Evolutionary conservation across 1,140 invertebrate genomes (phyloP), one percentile per base, ranked within the genome.

Genomic region (Penaeus indicus): DNA sequence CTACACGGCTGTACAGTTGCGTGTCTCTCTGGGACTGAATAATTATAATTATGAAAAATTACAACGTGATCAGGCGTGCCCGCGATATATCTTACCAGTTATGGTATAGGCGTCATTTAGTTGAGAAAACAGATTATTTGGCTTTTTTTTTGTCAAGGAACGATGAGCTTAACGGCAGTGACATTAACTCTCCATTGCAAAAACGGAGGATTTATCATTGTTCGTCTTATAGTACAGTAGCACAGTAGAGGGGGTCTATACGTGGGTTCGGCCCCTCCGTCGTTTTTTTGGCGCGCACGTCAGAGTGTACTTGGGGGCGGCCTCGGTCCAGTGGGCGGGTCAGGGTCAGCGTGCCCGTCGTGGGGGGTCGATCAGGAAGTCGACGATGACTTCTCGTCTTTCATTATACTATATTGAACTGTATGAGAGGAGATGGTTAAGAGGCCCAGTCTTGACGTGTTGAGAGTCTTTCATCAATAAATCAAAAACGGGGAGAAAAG

Each of bases 151-250:
- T n/a, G n/a, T n/a, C n/a, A n/a, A n/a, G n/a, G n/a, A n/a, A n/a
- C n/a, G n/a, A n/a, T n/a, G n/a, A n/a, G n/a, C n/a, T n/a, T n/a
- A n/a, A n/a, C n/a, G n/a, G n/a, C n/a, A n/a, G n/a, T n/a, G n/a
- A n/a, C n/a, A n/a, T n/a, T n/a, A n/a, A n/a, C n/a, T n/a, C n/a
- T n/a, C n/a, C n/a, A n/a, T 82, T 42, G 72, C 86, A 92, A 98
- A 98, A 25, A 94, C 92, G 0, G 97, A 96, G 16, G 96, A 95
- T 92, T 97, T 97, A 92, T 98, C 97, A 93, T 98, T 98, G 92
- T 96, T 97, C 93, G 97, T 97, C 90, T 95, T 94, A 16, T 82
- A 95, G 95, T 61, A 98, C 95, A 32, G 96, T 93, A 98, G 95
- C 32, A 94, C 95, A 4, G 96, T 95, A 85, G 95, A 94, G 0